Evolutionary conservation across 2,113 vertebrate species (phyloP).

Genomic region (Perognathus longimembris): DNA sequence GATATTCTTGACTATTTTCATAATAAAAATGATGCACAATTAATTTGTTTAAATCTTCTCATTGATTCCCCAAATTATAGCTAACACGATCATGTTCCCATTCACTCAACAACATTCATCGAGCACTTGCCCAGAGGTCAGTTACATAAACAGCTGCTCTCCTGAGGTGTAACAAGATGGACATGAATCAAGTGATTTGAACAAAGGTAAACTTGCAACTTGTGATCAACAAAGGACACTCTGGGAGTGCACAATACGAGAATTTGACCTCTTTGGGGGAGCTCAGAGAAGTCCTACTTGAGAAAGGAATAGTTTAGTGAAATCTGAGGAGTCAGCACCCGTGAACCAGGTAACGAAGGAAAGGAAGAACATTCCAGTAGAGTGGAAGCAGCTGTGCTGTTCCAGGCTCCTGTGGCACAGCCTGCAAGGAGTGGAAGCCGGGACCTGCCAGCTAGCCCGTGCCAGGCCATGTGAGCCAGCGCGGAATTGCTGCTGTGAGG

Average conservation of each 20-base stretch:
- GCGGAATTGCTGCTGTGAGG: not conserved
- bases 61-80: conserved; percentile 25
- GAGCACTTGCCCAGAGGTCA: not conserved
- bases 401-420: too few species aligned
- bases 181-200: not conserved
- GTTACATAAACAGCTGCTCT: not conserved
- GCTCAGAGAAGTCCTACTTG: not conserved
- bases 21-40: conserved; percentile 16
- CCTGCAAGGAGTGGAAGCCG: too few species aligned
- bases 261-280: not conserved
- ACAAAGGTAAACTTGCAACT: not conserved
- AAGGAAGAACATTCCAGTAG: not conserved
- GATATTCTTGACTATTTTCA: conserved; percentile 25
- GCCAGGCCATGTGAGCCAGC: not conserved
- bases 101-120: not conserved
- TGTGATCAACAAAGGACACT: not conserved
- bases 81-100: not conserved
- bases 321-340: not conserved
- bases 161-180: not conserved
- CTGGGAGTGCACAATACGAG: not conserved
- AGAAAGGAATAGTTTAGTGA: not conserved
- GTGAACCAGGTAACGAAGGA: not conserved
- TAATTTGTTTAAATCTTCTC: not conserved
- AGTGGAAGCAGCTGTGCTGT: not conserved
- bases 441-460: too few species aligned